Evolutionary conservation across 2,888 invertebrate genomes (phyloP), one percentile per base, ranked within the genome.

Genomic region (Melangyna quadrimaculata): DNA sequence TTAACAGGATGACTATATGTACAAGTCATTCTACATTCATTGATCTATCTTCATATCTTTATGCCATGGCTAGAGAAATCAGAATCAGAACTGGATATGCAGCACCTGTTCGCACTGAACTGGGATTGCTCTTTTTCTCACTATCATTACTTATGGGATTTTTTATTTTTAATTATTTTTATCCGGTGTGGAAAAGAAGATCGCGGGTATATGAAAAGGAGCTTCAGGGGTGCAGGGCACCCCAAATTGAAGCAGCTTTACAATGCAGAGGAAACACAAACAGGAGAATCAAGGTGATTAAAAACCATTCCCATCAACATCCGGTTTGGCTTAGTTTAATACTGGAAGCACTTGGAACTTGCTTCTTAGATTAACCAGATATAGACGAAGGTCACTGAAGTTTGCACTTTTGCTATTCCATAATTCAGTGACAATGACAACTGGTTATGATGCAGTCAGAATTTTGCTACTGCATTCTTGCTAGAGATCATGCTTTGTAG

Each of bases 41-140:
- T 86, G 86, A 81, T 86, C 63, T 75, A 77, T 77, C 59, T 63
- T 69, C 75, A 48, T n/a, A n/a, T 32, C 59, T 51, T 55, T 22
- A 29, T 53, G 29, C 37, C 22, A 19, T 51, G 53, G 48, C 70
- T 86, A 86, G 77, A 73, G 63, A 81, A 86, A 81, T 86, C 86
- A 78, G 70, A 86, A 81, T 86, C 86, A 78, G 70, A 86, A 86
- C 86, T 86, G 86, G 86, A 86, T 77, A 65, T 70, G 73, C 51
- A 65, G 86, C 86, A 86, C 86, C 86, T 86, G 86, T 65, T 73
- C 77, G n/a, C n/a, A n/a, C n/a, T n/a, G n/a, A n/a, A 35, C 22
- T 45, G 73, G 73, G 73, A 86, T 86, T 81, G 84, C 74, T 59
- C 74, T 59, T 80, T 77, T 80, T 86, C 86, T 77, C 81, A 81